Conservation (phyloP, 2,797 vertebrate species). For the Thamnophis elegans region DNA sequence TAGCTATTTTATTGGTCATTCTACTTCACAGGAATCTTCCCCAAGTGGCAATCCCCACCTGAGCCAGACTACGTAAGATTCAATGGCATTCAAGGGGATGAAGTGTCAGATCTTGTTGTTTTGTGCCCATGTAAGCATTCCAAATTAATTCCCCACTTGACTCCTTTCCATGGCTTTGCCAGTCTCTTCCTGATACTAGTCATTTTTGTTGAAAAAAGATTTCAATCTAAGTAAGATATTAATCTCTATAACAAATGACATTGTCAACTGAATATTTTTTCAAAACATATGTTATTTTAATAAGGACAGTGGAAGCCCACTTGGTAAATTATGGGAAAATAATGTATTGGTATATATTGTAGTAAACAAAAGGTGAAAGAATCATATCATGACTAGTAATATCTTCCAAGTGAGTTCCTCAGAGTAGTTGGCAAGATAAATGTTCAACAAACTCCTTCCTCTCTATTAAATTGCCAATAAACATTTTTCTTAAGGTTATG, state of each 20-base stretch:
- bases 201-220: neutral
- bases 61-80: neutral
- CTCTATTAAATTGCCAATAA: constrained; percentile 65
- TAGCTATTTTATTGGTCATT: neutral
- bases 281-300: constrained; percentile 5
- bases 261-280: constrained; percentile 51
- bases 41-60: neutral
- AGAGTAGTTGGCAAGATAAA: constrained; percentile 61
- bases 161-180: neutral
- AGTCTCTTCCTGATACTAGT: neutral
- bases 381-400: constrained; percentile 47
- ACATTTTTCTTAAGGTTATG: constrained; percentile 55
- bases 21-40: neutral
- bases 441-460: constrained; percentile 54
- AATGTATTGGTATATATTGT: constrained; percentile 48
- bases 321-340: constrained; percentile 48
- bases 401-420: constrained; percentile 55
- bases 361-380: constrained; percentile 47
- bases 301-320: constrained; percentile 46
- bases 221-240: constrained; percentile 26
- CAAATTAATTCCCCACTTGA: neutral
- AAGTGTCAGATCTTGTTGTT: neutral
- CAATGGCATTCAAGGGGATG: neutral
- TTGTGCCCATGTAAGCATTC: neutral
- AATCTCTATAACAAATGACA: constrained; percentile 37